phyloP scores from a whole-genome alignment of 2,797 vertebrate genomes.

The Phaenicophaeus curvirostris region DNA sequence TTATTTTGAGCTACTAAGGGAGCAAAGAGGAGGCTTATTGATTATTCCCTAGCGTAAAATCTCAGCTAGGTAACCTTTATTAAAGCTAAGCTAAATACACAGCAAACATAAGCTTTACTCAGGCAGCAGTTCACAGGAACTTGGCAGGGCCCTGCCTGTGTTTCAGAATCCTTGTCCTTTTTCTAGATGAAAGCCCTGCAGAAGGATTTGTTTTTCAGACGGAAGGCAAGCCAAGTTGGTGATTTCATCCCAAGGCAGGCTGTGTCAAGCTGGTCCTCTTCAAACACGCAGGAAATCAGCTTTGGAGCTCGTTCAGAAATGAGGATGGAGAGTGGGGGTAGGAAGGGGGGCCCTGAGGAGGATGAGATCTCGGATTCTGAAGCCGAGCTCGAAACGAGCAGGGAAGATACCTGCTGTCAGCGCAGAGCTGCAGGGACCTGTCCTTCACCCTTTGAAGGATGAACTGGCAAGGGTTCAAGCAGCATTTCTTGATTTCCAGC shows the following conservation, averaged over 20 bases:
- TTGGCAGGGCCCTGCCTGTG: constrained; percentile 49
- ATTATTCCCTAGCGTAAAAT: not conserved
- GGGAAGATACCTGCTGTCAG: not conserved
- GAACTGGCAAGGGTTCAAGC: not conserved
- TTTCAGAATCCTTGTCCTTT: constrained; percentile 62
- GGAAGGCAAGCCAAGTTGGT: constrained; percentile 71
- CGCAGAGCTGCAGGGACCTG: not conserved
- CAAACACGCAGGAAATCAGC: constrained; percentile 69
- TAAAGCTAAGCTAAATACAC: not conserved
- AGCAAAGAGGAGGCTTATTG: not conserved
- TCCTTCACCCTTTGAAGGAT: not conserved
- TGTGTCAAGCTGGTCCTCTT: constrained; percentile 73
- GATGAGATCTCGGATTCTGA: not conserved
- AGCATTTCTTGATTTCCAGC: not conserved
- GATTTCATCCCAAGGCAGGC: constrained; percentile 74
- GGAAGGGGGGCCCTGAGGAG: constrained; percentile 51
- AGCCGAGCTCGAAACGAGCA: not conserved
- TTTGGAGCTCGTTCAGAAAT: constrained; percentile 56
- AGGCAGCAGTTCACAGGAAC: constrained; percentile 37
- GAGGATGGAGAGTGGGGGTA: constrained; percentile 29
- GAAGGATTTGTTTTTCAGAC: constrained; percentile 69
- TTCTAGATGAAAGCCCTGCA: constrained; percentile 67
- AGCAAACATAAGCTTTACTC: not conserved
- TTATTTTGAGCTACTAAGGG: not conserved
- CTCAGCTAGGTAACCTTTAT: not conserved